phyloP scores from a whole-genome alignment of 2,113 vertebrate species.

The Festucalex cinctus region DNA sequence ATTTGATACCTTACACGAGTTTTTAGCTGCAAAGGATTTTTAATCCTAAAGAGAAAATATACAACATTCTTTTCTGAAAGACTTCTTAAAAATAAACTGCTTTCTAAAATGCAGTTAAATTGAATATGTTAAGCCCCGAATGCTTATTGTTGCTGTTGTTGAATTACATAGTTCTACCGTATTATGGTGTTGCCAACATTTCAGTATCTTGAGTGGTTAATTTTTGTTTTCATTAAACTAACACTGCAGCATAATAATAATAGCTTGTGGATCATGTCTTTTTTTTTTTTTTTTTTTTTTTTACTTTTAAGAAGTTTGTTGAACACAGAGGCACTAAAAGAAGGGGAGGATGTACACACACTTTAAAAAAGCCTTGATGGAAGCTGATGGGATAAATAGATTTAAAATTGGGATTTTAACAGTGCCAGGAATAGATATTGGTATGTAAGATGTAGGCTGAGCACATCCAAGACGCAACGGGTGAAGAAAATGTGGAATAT shows the following conservation, averaged over 20 bases:
- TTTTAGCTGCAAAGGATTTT: neutral
- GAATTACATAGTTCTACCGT: neutral
- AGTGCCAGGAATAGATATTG: neutral
- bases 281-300: no score
- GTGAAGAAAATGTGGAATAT: constrained; percentile 8
- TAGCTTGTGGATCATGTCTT: neutral
- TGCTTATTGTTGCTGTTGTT: neutral
- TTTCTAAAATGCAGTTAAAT: no score
- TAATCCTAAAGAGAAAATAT: neutral
- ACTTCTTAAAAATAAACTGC: neutral
- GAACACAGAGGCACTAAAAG: neutral
- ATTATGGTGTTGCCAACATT: neutral
- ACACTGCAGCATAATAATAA: constrained; percentile 19
- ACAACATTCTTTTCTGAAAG: neutral
- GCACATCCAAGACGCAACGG: constrained; percentile 5
- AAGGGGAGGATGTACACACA: neutral
- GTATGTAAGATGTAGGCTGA: constrained; percentile 5
- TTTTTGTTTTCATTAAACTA: neutral
- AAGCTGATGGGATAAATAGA: neutral
- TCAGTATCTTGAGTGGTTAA: no score
- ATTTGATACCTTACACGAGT: neutral
- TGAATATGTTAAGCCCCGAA: no score
- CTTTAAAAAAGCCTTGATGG: neutral
- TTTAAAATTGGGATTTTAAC: constrained; percentile 4
- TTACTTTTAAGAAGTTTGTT: neutral